Evolutionary conservation across 2,797 vertebrate genomes (phyloP).

Genomic region (Diplodus sargus): DNA sequence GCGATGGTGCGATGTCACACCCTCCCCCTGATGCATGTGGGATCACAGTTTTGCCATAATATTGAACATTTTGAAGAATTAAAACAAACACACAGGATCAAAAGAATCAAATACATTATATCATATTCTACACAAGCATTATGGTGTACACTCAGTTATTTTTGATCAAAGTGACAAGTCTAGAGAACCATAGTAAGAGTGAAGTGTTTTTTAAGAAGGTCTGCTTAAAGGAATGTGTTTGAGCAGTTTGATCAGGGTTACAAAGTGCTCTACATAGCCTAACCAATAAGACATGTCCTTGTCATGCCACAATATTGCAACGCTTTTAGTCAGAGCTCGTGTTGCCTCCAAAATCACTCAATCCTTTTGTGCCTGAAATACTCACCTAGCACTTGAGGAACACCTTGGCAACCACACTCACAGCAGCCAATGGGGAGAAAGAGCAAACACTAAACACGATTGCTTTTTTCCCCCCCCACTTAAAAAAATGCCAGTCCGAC

Average conservation of each 20-base stretch:
- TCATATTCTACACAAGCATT: neutral
- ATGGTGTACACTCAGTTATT: too few relatives aligned
- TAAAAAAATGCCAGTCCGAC: constrained; percentile 30
- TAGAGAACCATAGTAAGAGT: neutral
- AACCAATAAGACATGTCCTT: neutral
- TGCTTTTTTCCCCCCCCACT: constrained; percentile 34
- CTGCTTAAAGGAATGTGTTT: neutral
- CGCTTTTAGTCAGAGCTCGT: constrained; percentile 8
- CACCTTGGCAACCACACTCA: constrained; percentile 60
- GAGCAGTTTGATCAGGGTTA: neutral
- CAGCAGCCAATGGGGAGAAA: constrained; percentile 37
- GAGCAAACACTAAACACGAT: constrained; percentile 48
- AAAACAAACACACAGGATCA: neutral
- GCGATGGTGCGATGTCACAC: constrained; percentile 29
- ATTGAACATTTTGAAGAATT: constrained; percentile 4
- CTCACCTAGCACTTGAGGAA: constrained; percentile 46
- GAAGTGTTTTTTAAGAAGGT: neutral
- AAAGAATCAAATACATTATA: neutral
- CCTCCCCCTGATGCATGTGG: constrained; percentile 1
- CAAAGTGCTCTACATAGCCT: neutral
- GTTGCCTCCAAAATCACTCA: constrained; percentile 41
- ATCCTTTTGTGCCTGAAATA: constrained; percentile 50
- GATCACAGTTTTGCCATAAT: constrained; percentile 13
- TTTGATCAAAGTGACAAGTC: neutral
- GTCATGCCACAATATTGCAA: neutral